phyloP scores from a whole-genome alignment of 2,113 vertebrate genomes.

The Sarotherodon lohbergeri region DNA sequence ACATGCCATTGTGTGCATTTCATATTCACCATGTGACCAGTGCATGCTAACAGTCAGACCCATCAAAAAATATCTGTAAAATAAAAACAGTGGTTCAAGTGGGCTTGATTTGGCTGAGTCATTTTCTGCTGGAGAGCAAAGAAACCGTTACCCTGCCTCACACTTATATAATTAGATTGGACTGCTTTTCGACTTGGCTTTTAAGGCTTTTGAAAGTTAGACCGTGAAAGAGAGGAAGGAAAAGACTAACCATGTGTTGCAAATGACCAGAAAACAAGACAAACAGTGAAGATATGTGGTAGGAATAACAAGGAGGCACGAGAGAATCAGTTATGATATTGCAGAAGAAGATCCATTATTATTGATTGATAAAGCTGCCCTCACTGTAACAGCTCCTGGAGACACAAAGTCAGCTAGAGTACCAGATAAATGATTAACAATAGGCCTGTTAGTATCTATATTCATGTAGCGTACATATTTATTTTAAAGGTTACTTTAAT shows the following conservation, averaged over 20 bases:
- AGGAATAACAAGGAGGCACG: background rate
- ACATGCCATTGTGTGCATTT: constrained; percentile 33
- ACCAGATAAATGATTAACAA: background rate
- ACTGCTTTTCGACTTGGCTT: background rate
- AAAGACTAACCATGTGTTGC: constrained; percentile 13
- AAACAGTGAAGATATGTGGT: background rate
- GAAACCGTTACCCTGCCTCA: background rate
- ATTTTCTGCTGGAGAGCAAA: background rate
- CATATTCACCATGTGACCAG: constrained; percentile 22
- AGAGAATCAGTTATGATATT: background rate
- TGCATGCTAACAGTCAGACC: constrained; percentile 29
- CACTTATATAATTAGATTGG: background rate
- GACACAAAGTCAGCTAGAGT: background rate
- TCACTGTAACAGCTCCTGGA: background rate
- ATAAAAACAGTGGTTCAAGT: constrained; percentile 48
- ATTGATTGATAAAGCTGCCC: background rate
- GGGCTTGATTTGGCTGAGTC: constrained; percentile 6
- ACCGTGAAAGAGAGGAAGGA: background rate
- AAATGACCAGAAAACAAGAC: background rate
- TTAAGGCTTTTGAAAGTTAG: background rate
- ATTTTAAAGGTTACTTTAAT: background rate
- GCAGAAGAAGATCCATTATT: background rate
- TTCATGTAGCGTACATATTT: background rate
- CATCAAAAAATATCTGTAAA: constrained; percentile 16
- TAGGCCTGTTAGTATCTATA: background rate